Evolutionary conservation across 2,888 invertebrate genomes (phyloP), one percentile per base, ranked within the genome.

Genomic region (Gari tellinella): DNA sequence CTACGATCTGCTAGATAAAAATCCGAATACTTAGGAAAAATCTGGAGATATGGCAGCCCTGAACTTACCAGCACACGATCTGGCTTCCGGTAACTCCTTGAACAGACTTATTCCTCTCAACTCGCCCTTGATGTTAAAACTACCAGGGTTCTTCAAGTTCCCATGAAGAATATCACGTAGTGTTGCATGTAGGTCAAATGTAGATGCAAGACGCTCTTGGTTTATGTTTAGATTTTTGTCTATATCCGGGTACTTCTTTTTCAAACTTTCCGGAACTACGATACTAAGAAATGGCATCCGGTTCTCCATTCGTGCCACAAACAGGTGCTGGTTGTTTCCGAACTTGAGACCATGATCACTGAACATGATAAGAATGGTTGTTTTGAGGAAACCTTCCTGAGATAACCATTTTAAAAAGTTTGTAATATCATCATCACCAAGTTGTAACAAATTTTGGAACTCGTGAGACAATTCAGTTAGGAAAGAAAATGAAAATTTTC

Each of bases 231-330:
- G 70, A 66, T 95, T 95, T 0, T 91, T 92, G 74, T 94, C 94
- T 12, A 94, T 94, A 15, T 92, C 88, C 0, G 95, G 94, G 81
- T 95, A 94, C 14, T 92, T 91, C 10, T 92, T 91, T 76, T 94
- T 93, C 73, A 97, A 94, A 89, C 94, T 94, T 0, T 94, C 92
- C 0, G 97, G 97, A 82, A 97, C 94, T 0, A 94, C 92, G 56
- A 97, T 94, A 0, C 95, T 95, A 90, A 98, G 95, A 83, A 97
- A 95, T 0, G 98, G 98, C 57, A 97, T 90, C 1, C 97, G 94
- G 89, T 98, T 97, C 86, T 98, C 98, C 63, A 96, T 94, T 90
- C 97, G 96, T 0, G 97, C 98, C 90, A 97, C 97, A 14, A 96
- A 93, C 0, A 97, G 97, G 84, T 95, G 94, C 0, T 98, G 94